Evolutionary conservation across 2,888 invertebrate genomes (phyloP), one percentile per base, ranked within the genome.

Genomic region (Idaea straminata): DNA sequence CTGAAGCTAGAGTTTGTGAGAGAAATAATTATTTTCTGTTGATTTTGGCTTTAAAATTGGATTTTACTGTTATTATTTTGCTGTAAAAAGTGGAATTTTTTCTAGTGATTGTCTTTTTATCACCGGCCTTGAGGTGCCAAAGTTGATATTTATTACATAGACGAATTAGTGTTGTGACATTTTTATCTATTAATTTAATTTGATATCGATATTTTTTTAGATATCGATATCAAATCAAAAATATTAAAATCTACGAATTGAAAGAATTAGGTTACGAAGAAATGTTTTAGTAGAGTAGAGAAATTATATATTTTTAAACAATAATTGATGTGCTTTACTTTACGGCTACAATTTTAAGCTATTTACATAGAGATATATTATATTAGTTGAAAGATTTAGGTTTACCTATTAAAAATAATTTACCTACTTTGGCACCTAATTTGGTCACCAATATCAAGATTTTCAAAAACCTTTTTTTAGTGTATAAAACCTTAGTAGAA

Each of bases 1-100:
- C 89, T 90, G 85, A 83, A 86, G 79, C 80, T 75, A 80, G 82
- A 77, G 81, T 79, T 80, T 79, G 75, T 75, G 75, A 72, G 73
- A 75, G 72, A 77, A 72, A 79, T 80, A 74, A 77, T 77, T n/a
- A 78, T 78, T 79, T 58, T 6, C 15, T 58, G 15, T 13, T 58
- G 47, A 47, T 47, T 47, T 47, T 47, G 47, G 47, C 47, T 47
- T 47, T 7, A 47, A 47, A 47, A 13, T 47, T 47, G 47, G 10
- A 7, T 47, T 47, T 47, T 47, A 47, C 13, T 5, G 25, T 25
- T 25, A 47, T 47, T 13, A 10, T 47, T 5, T 10, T 7, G 47
- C 47, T 47, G 7, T 47, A 13, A 47, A 47, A 47, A 10, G 5
- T 47, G 47, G 47, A 47, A 47, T 47, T 47, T 13, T 47, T 47